A percentile compares a stretch with the other conserved stretches of the same genome.
phyloP scores from a whole-genome alignment of 2,113 vertebrate genomes.

The Pelecanoides urinatrix region DNA sequence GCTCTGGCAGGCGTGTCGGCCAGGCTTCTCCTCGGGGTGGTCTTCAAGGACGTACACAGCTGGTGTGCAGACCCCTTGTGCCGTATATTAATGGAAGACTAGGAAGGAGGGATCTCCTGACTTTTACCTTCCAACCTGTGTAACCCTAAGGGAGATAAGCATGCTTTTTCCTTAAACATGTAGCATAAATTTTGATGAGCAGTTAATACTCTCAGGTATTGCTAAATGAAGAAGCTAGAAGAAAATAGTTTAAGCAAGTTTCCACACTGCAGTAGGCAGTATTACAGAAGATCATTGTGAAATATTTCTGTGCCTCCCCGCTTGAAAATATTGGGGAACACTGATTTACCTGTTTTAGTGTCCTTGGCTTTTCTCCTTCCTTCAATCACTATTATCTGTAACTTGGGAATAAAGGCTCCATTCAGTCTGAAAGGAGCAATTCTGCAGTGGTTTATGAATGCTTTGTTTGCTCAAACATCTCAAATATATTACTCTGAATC shows the following conservation, averaged over 20 bases:
- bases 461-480: conserved; percentile 41
- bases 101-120: not conserved
- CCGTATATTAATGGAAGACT: not conserved
- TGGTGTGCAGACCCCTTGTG: not conserved
- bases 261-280: not conserved
- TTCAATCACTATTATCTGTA: not conserved
- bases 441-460: not conserved
- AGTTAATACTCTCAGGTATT: not conserved
- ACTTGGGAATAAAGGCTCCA: not conserved
- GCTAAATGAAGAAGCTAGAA: not conserved
- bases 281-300: not conserved
- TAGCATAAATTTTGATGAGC: not conserved
- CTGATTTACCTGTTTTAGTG: not conserved
- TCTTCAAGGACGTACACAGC: rapidly evolving
- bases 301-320: not conserved
- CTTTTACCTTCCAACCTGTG: not conserved
- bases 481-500: conserved; percentile 1
- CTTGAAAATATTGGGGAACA: not conserved
- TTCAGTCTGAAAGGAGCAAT: not conserved
- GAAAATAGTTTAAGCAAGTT: not conserved
- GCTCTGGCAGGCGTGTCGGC: not conserved
- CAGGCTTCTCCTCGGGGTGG: not conserved
- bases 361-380: conserved; percentile 22
- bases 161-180: not conserved
- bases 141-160: not conserved